Base-by-base conservation (phyloP, 2,888 invertebrate species). In the Lithophane ornitopus region DNA sequence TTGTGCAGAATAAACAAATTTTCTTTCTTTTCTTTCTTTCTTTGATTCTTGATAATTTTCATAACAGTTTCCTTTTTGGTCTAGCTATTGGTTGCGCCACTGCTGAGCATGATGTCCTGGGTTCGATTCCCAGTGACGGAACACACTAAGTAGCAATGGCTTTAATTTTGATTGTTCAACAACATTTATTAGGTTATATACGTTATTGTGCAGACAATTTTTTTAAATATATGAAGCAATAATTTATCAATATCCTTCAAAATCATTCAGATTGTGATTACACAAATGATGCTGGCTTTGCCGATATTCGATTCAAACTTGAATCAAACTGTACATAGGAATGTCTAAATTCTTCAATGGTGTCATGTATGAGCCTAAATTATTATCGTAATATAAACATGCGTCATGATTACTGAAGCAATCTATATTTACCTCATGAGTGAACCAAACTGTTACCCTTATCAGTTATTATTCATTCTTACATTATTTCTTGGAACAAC, bases 401-500 rank as follows among this genome's bases (percentile, higher is more conserved):
- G 62, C 59, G 28, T 84, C 82, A 82, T 12, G 44, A 41, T 68
- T 44, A 63, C 39, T 63, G 22, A 73, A 16, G 62, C 49, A 28
- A 71, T 62, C 61, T 61, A 58, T 56, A 49, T 81, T 82, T 83
- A 69, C 70, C 22, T 26, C 49, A 59, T 63, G 70, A 81, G 59
- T 59, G 41, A 49, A 58, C 28, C 2, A 12, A 46, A 58, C 67
- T 56, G 56, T 67, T 28, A 19, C 0, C 39, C 26, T 80, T 82
- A 84, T 84, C 82, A 73, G 80, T 61, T 74, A 67, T 80, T 76
- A 84, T 80, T 76, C 81, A 80, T 76, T 61, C 56, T 59, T 72
- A 22, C 22, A 22, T 28, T 8, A 68, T 68, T 74, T 82, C 76
- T 73, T 68, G 41, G 84, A 72, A 80, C 22, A 34, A 1, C 22